Conservation (phyloP, 2,797 vertebrate genomes). For the Atherinosoma microstoma region DNA sequence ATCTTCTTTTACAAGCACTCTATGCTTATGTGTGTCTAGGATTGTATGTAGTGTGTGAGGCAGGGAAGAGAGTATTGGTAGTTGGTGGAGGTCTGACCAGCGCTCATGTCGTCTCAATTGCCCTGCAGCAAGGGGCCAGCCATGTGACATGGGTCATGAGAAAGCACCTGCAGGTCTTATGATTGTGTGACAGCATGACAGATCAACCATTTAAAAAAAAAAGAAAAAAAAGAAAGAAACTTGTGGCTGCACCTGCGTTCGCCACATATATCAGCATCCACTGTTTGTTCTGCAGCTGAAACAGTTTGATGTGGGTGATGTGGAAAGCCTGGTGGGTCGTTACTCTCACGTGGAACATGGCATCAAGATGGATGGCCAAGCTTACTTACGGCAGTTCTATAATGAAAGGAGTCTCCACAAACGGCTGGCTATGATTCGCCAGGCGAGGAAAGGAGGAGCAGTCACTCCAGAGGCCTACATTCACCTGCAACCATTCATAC, state of each 20-base stretch:
- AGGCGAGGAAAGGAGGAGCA: slow-evolving; percentile 84
- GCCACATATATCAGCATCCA: not conserved
- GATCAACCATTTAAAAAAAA: slow-evolving; percentile 22
- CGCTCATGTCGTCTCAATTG: slow-evolving; percentile 82
- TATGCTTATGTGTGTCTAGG: slow-evolving; percentile 53
- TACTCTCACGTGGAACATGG: slow-evolving; percentile 86
- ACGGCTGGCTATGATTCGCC: slow-evolving; percentile 83
- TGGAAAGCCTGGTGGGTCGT: slow-evolving; percentile 84
- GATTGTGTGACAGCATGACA: slow-evolving; percentile 40
- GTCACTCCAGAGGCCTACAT: slow-evolving; percentile 85
- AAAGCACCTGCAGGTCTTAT: slow-evolving; percentile 84
- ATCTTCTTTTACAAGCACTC: slow-evolving; percentile 5
- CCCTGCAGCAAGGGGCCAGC: slow-evolving; percentile 82
- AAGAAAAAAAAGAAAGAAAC: slow-evolving; percentile 10
- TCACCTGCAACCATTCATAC: slow-evolving; percentile 80
- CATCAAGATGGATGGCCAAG: slow-evolving; percentile 84
- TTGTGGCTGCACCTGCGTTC: not conserved
- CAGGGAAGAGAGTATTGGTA: slow-evolving; percentile 82
- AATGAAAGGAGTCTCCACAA: slow-evolving; percentile 82
- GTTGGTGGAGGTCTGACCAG: slow-evolving; percentile 86
- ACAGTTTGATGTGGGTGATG: slow-evolving; percentile 85
- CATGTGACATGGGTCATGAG: slow-evolving; percentile 87
- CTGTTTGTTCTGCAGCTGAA: slow-evolving; percentile 73
- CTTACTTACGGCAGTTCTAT: slow-evolving; percentile 84
- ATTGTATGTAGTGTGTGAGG: slow-evolving; percentile 69